Evolutionary conservation across 1,140 invertebrate genomes (phyloP).

Genomic region (Macrobrachium nipponense): DNA sequence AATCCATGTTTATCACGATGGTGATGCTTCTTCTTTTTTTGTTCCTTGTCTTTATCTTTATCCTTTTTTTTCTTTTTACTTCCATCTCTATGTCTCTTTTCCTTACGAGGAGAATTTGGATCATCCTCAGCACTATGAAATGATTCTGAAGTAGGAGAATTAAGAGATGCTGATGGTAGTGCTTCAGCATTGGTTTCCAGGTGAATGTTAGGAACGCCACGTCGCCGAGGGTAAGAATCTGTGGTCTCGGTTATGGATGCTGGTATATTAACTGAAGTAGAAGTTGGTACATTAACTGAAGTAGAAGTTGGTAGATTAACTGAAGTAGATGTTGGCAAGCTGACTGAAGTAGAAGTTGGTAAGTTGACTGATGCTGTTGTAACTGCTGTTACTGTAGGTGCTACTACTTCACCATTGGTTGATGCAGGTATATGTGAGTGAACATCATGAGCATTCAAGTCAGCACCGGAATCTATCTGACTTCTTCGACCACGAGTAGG

Average conservation of each 20-base stretch:
- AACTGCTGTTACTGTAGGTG: neutral
- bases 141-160: conserved; percentile 62
- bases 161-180: conserved; percentile 55
- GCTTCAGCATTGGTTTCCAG: conserved; percentile 59
- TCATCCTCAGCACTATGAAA: conserved; percentile 63
- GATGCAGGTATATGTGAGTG: neutral
- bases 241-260: conserved; percentile 27
- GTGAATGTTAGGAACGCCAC: conserved; percentile 13
- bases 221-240: conserved; percentile 2
- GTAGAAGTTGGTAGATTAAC: neutral
- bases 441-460: neutral
- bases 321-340: no score
- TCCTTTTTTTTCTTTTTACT: conserved; percentile 64
- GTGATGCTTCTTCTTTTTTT: conserved; percentile 62
- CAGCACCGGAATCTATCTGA: conserved; percentile 7
- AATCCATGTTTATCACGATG: conserved; percentile 57
- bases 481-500: conserved; percentile 23
- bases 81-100: conserved; percentile 62
- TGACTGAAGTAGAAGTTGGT: no score
- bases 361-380: neutral
- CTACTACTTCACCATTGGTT: neutral
- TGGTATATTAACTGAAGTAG: conserved; percentile 16
- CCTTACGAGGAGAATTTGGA: conserved; percentile 54
- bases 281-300: neutral
- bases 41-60: conserved; percentile 60